These are phyloP conservation scores for Leucoraja ocellata DNA, from an alignment of 2,797 vertebrate genomes.

Conservation along the genomic window DNA sequence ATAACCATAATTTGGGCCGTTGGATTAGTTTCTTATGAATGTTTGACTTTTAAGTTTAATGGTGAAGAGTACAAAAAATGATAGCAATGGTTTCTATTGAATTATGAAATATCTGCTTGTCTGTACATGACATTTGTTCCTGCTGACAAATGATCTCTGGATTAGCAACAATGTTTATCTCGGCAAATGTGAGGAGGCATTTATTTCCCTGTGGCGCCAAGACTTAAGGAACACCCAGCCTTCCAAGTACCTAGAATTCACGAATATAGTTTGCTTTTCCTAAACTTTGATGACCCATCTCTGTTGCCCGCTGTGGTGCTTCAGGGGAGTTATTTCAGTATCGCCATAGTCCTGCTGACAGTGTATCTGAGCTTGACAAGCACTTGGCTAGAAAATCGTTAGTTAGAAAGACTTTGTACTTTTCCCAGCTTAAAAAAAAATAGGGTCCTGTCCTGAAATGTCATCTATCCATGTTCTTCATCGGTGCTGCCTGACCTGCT, in stretches of 20 bases:
- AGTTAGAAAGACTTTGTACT: not conserved
- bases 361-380: not conserved
- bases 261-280: not conserved
- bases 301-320: not conserved
- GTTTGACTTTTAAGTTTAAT: not conserved
- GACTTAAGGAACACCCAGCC: not conserved
- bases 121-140: not conserved
- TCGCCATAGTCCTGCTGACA: not conserved
- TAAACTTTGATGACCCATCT: not conserved
- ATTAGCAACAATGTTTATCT: not conserved
- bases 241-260: not conserved
- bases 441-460: no score
- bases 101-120: not conserved
- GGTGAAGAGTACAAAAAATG: no score
- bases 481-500: no score
- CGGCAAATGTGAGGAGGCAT: not conserved
- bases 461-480: no score
- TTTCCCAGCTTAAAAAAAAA: not conserved
- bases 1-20: not conserved
- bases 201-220: not conserved
- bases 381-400: not conserved
- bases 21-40: not conserved
- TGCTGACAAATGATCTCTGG: not conserved
- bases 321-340: not conserved
- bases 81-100: not conserved